These are phyloP conservation scores for Apodemus agrarius DNA, from an alignment of 2,797 vertebrate genomes.

Conservation along the genomic window DNA sequence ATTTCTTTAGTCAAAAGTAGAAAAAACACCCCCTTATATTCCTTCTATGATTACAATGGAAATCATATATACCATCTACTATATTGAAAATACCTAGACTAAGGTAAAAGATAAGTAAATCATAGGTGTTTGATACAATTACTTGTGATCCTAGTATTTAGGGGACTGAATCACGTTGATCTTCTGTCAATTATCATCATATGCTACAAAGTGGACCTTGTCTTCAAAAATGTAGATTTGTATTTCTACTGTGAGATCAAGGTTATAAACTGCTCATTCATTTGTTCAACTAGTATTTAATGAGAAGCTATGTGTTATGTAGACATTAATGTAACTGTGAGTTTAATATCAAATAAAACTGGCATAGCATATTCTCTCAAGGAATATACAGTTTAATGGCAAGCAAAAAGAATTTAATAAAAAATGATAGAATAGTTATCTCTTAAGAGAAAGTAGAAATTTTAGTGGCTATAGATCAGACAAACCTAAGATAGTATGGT, in stretches of 20 bases:
- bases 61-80: neutral
- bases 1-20: conserved; percentile 34
- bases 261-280: neutral
- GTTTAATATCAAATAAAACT: neutral
- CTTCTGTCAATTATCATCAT: neutral
- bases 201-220: neutral
- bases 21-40: neutral
- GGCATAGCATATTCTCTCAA: neutral
- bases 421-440: neutral
- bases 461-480: neutral
- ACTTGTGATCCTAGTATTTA: neutral
- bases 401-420: neutral
- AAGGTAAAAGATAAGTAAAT: neutral
- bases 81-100: neutral
- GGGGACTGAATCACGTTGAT: neutral
- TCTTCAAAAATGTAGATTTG: neutral
- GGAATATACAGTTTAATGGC: neutral
- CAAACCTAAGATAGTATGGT: neutral
- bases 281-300: conserved; percentile 45
- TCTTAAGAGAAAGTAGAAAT: neutral
- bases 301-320: neutral
- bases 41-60: neutral
- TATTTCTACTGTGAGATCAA: neutral
- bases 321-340: neutral
- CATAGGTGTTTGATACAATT: neutral